Conservation (phyloP, 2,797 vertebrate genomes). For the Gymnoscopelus braueri region DNA sequence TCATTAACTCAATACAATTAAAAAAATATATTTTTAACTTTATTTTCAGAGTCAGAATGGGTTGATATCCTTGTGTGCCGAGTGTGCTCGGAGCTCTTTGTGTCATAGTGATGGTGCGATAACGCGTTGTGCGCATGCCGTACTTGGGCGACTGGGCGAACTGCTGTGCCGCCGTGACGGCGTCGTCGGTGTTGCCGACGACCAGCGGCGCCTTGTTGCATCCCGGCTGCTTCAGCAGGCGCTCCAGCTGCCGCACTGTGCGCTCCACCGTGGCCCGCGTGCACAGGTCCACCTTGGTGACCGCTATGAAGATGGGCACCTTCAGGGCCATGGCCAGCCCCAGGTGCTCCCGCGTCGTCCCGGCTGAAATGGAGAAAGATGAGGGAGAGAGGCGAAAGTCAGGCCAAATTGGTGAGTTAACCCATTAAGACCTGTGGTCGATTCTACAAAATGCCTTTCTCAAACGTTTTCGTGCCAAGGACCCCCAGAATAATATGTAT, state of each 20-base stretch:
- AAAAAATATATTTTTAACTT: too few species aligned
- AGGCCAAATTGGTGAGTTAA: too few species aligned
- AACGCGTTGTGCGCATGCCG: too few species aligned
- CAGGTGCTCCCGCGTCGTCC: constrained; percentile 95
- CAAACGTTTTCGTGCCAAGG: too few species aligned
- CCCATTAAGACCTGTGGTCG: too few species aligned
- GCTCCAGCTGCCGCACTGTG: constrained; percentile 92
- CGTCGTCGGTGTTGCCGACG: constrained; percentile 88
- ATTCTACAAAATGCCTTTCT: too few species aligned
- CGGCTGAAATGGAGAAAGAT: constrained; percentile 75
- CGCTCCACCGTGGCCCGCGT: constrained; percentile 89
- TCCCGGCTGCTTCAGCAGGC: constrained; percentile 94
- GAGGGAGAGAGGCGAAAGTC: not conserved
- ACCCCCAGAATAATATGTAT: too few species aligned
- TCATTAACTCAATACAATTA: too few species aligned
- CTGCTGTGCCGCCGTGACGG: constrained; percentile 94
- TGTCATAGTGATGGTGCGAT: too few species aligned
- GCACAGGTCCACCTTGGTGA: constrained; percentile 96
- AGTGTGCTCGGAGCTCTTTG: too few species aligned
- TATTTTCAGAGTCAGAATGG: too few species aligned
- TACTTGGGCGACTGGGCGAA: constrained; percentile 93
- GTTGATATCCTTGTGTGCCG: too few species aligned
- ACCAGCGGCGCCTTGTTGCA: constrained; percentile 95
- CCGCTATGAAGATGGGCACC: constrained; percentile 95
- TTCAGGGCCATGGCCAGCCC: constrained; percentile 96